Base-by-base conservation (phyloP, 2,888 invertebrate species). In the Helleia helle region DNA sequence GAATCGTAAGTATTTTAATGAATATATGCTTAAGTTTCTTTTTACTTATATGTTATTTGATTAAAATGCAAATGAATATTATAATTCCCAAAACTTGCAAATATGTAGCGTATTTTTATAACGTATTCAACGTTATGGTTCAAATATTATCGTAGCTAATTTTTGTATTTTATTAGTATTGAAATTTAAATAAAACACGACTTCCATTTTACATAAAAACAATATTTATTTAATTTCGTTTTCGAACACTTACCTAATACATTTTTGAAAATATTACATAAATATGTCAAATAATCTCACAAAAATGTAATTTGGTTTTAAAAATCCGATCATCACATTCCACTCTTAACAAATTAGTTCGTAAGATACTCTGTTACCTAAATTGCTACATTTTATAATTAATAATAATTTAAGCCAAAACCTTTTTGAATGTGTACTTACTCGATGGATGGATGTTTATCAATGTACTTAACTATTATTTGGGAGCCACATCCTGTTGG, bases 1-100 rank as follows among this genome's bases (percentile, higher is more conserved):
- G 43, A 34, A 34, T 34, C 17, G 34, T 34, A 18, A 34, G 34
- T 34, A 34, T 34, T 34, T 34, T 18, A 34, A 22, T 34, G 18
- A 17, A 17, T 34, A 34, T 34, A 34, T 34, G 34, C 18, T 34
- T n/a, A 22, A 34, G 34, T 18, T 34, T 34, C 22, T 34, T 34
- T 22, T 22, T 34, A 8, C 34, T 12, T 18, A 34, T 18, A 17
- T 34, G 17, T 31, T 34, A 34, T 22, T 34, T 34, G 34, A 34
- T 34, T 34, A 34, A 34, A 34, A 34, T 34, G 34, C 34, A 34
- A 34, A 34, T 34, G 34, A 34, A 34, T 15, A 18, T 22, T 34
- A 34, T 22, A 34, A 34, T 34, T 34, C 34, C 17, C 34, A 18
- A 34, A 34, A 34, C 18, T 34, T 34, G 34, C 34, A 34, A 34